Base-by-base conservation (phyloP, 2,888 invertebrate species). In the Hermodice carunculata region DNA sequence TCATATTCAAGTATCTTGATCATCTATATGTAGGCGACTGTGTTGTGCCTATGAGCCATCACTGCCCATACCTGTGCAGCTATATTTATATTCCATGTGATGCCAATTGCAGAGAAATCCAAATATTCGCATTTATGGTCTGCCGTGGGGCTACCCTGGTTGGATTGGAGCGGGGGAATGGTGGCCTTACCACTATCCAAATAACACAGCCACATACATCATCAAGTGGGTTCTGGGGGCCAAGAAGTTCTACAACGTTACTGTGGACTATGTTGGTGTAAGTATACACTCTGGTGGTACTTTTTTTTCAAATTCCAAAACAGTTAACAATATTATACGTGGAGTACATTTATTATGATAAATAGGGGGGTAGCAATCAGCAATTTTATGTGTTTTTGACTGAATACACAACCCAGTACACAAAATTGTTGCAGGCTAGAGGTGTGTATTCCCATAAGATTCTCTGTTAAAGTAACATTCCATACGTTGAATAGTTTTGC, bases 101-200 rank as follows among this genome's bases (percentile, higher is more conserved):
- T n/a, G n/a, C n/a, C n/a, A n/a, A 22, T 66, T 65, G 1, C 68
- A 80, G 80, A 69, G 84, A 32, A 85, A 85, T 69, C 84, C 84
- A 19, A 69, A 77, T 49, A 81, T 85, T 53, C 75, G 74, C 61
- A 70, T 85, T 22, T 82, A 79, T 66, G 84, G 80, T 22, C 71
- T 85, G 5, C 80, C 86, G 1, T 86, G 86, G 86, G 74, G 78
- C 14, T 85, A 81, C 64, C 86, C 86, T 14, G 81, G 80, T 6
- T 86, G 86, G 86, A 34, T 86, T 24, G 81, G 82, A 3, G 46
- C 42, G n/a, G 58, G 44, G 17, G 44, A 67, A 67, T 69, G 75
- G 61, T 74, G 71, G 52, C 85, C 85, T 0, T 85, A 79, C 71
- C 37, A 34, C 19, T 67, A 77, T 60, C 70, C 71, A 14, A 67